phyloP scores from a whole-genome alignment of 2,113 vertebrate species.

The Sisor rabdophorus region DNA sequence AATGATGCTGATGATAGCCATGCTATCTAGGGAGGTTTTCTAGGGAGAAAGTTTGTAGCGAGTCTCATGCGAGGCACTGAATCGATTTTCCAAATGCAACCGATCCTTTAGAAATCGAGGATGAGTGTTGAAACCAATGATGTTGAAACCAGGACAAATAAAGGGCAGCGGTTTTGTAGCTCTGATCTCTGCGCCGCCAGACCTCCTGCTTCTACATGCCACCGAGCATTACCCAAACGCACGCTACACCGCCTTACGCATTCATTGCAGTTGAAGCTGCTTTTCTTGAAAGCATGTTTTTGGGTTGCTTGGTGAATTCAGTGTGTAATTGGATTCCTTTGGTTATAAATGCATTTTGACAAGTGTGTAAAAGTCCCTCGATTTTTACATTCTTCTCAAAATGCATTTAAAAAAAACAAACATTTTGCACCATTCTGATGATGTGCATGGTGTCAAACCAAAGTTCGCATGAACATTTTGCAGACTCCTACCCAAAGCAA shows the following conservation, averaged over 20 bases:
- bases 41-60: slow-evolving; percentile 1
- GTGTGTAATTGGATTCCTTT: neutral
- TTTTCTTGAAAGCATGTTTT: slow-evolving; percentile 6
- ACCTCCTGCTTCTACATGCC: slow-evolving; percentile 22
- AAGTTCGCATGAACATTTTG: neutral
- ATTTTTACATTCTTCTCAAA: neutral
- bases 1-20: too few species aligned
- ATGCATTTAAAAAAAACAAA: neutral
- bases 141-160: slow-evolving; percentile 20
- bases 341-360: too few species aligned
- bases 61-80: neutral
- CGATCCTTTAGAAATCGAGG: slow-evolving; percentile 2
- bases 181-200: slow-evolving; percentile 24
- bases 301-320: slow-evolving; percentile 13
- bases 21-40: neutral
- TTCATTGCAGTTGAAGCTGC: slow-evolving; percentile 23
- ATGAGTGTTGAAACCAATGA: neutral
- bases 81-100: slow-evolving; percentile 18
- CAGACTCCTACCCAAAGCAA: too few species aligned
- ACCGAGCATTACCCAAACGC: slow-evolving; percentile 11
- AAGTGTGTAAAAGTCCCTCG: too few species aligned
- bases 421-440: neutral
- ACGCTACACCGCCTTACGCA: slow-evolving; percentile 10
- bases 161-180: slow-evolving; percentile 1
- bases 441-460: neutral